A percentile compares a stretch with the other conserved stretches of the same genome.
Conservation (phyloP, 1,140 invertebrate genomes). For the Augochlora pura region DNA sequence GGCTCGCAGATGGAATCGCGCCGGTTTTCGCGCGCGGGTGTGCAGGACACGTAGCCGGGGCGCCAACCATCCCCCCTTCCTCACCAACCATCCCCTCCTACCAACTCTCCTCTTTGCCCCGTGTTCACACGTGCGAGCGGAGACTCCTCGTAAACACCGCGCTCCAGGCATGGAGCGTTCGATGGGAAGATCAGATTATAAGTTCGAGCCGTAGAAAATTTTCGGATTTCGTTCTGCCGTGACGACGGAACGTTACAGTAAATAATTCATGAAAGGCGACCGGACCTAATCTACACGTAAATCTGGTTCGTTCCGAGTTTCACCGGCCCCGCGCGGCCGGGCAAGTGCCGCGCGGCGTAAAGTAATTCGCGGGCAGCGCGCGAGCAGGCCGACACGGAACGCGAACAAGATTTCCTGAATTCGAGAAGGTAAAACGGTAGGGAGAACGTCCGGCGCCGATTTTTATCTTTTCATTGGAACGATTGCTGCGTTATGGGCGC, state of each 20-base stretch:
- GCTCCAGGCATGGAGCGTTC: neutral
- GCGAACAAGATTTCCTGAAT: too few species aligned
- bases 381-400: neutral
- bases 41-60: constrained; percentile 22
- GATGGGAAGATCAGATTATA: constrained; percentile 25
- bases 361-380: neutral
- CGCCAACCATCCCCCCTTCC: too few species aligned
- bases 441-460: neutral
- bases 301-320: neutral
- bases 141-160: neutral
- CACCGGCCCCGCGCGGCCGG: too few species aligned
- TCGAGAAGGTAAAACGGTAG: neutral
- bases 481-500: neutral
- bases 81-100: too few species aligned
- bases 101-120: too few species aligned
- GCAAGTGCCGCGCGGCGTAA: neutral
- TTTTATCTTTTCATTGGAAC: neutral
- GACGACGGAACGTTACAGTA: neutral
- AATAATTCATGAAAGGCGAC: constrained; percentile 22
- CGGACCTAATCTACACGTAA: constrained; percentile 11
- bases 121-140: neutral
- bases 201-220: constrained; percentile 28
- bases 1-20: constrained; percentile 34
- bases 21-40: constrained; percentile 4
- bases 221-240: neutral